These are phyloP conservation scores for Terebella lapidaria DNA, from an alignment of 2,888 invertebrate species.

Conservation along the genomic window DNA sequence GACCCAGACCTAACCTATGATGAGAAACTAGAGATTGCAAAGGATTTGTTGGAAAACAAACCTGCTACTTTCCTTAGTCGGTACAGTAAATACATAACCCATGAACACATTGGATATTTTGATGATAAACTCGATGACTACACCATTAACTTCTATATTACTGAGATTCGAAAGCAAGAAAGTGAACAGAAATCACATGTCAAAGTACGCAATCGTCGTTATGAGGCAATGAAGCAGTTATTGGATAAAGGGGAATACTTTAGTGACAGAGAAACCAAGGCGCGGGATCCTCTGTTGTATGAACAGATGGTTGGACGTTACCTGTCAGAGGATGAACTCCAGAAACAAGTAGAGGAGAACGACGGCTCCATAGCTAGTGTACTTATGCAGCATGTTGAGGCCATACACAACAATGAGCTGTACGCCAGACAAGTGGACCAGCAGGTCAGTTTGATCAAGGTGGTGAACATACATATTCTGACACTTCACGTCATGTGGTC, in stretches of 20 bases:
- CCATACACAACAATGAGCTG: conserved; percentile 61
- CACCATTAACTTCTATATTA: conserved; percentile 64
- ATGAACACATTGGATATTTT: conserved; percentile 70
- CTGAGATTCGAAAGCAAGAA: conserved; percentile 51
- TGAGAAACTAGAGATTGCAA: conserved; percentile 70
- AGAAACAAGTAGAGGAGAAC: conserved; percentile 47
- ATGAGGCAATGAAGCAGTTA: conserved; percentile 71
- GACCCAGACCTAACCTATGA: conserved; percentile 68
- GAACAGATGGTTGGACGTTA: conserved; percentile 85
- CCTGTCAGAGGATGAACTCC: conserved; percentile 70
- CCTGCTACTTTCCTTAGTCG: conserved; percentile 69
- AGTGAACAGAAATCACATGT: background rate
- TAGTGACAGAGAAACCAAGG: conserved; percentile 89
- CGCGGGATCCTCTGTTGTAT: conserved; percentile 81
- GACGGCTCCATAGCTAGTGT: conserved; percentile 65
- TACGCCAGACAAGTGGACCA: conserved; percentile 60
- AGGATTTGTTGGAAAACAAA: conserved; percentile 63
- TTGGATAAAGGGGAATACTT: conserved; percentile 59
- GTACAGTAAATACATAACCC: conserved; percentile 69
- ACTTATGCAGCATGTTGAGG: conserved; percentile 74
- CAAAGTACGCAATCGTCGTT: conserved; percentile 69
- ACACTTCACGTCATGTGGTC: too few relatives aligned
- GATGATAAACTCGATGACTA: conserved; percentile 56
- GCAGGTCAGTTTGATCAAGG: conserved; percentile 39
- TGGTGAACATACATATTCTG: too few relatives aligned